Conservation (phyloP, 2,797 vertebrate genomes). For the Enteromius argenteus region DNA sequence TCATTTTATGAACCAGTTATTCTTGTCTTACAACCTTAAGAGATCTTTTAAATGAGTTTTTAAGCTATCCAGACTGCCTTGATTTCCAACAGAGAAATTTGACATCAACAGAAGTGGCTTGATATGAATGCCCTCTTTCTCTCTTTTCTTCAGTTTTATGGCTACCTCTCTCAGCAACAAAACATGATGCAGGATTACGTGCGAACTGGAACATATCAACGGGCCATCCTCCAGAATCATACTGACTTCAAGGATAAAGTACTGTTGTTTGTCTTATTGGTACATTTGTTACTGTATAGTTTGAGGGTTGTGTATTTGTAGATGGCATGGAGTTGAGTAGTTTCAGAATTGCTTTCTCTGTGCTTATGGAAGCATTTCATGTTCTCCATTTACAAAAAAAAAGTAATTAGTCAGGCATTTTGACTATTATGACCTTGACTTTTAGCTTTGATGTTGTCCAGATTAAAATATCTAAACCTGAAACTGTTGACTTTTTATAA, state of each 20-base stretch:
- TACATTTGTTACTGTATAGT: background rate
- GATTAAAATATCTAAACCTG: background rate
- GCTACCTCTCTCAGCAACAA: conserved; percentile 99
- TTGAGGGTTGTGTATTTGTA: background rate
- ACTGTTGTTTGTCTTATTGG: background rate
- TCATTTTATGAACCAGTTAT: background rate
- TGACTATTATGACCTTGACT: background rate
- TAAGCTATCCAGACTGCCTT: background rate
- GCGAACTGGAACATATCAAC: conserved; percentile 94
- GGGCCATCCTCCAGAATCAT: conserved; percentile 97
- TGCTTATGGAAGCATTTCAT: background rate
- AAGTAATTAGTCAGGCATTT: background rate
- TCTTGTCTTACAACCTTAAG: background rate
- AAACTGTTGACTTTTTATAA: background rate
- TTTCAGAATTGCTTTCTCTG: background rate
- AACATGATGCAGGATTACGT: conserved; percentile 99
- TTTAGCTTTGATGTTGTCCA: background rate
- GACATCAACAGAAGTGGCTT: background rate
- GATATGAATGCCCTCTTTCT: background rate
- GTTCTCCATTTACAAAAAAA: background rate
- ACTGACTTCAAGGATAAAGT: conserved; percentile 97
- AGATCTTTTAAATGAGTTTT: background rate
- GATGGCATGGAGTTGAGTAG: background rate
- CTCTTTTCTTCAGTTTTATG: conserved; percentile 86
- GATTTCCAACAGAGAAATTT: background rate